phyloP scores from a whole-genome alignment of 2,888 invertebrate genomes.

The Neoscelio sp. region DNA sequence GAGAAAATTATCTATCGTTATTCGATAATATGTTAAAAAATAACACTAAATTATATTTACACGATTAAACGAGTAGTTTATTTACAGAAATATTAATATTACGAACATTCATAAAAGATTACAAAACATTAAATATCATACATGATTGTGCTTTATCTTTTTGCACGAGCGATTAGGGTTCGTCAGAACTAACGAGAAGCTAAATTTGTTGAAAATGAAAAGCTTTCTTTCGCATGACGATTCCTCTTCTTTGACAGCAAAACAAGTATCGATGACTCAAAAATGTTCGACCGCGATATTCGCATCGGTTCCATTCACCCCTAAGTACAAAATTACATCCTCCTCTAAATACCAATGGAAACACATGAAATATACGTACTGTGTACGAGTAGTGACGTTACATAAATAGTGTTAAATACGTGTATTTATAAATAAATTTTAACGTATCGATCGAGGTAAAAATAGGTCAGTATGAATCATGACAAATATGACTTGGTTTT shows the following conservation, averaged over 20 bases:
- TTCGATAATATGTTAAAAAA: slow-evolving; percentile 5
- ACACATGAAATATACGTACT: slow-evolving; percentile 23
- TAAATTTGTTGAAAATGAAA: not conserved
- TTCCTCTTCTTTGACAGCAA: too few relatives aligned
- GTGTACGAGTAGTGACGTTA: slow-evolving; percentile 28
- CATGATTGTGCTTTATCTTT: slow-evolving; percentile 16
- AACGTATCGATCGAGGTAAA: not conserved
- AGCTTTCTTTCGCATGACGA: not conserved
- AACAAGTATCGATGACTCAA: too few relatives aligned
- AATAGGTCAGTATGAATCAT: slow-evolving; percentile 31
- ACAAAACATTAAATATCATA: slow-evolving; percentile 46
- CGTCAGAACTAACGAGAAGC: slow-evolving; percentile 15
- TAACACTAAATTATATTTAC: slow-evolving; percentile 18
- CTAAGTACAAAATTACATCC: slow-evolving; percentile 35
- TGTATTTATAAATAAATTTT: slow-evolving; percentile 46
- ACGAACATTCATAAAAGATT: slow-evolving; percentile 51
- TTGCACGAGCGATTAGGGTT: slow-evolving; percentile 23
- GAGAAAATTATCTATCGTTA: too few relatives aligned
- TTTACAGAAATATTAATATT: slow-evolving; percentile 51
- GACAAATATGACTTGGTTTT: slow-evolving; percentile 13
- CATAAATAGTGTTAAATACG: slow-evolving; percentile 47
- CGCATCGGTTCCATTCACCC: slow-evolving; percentile 1
- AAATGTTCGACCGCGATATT: too few relatives aligned
- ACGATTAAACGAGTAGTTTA: slow-evolving; percentile 44
- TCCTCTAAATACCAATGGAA: slow-evolving; percentile 29